Evolutionary conservation across 2,113 vertebrate species (phyloP), one percentile per base, ranked within the genome.

Genomic region (Elanoides forficatus): DNA sequence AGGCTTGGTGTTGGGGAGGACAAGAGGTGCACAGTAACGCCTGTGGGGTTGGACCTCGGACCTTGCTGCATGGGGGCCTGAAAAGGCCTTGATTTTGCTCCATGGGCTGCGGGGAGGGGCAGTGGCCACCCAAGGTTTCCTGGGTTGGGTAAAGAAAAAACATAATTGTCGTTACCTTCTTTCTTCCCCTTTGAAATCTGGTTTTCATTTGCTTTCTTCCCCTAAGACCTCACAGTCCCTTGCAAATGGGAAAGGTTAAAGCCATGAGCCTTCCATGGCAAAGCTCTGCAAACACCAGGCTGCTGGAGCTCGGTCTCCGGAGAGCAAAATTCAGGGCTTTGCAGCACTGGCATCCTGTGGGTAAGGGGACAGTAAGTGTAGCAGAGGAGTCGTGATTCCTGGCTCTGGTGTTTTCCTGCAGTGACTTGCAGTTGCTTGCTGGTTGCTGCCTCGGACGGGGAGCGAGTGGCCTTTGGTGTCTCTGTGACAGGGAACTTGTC

Each of bases 171-270:
- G 1, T 53, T 43, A 17, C 48, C 25, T 48, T 9, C 21, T 42
- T 14, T 66, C 45, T 43, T 10, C 29, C 21, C 15, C 68, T 38
- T 56, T 25, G n/a, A 56, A 55, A 23, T 15, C 1, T 15, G 48
- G 1, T 47, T 76, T 56, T 52, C 7, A 10, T 80, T 55, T 63
- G 8, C 17, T 32, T 40, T 9, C 32, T 38, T 63, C 14, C 23
- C 60, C 20, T 22, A 2, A 70, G 36, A 3, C 38, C 19, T 45
- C 43, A 8, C 32, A 59, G 27, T 18, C n/a, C 40, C 45, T 38
- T 0, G 6, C 25, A 6, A 30, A 4, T 0, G 34, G 60, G n/a
- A 17, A 10, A 7, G 59, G 50, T 2, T n/a, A 2, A 18, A 34
- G 65, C 59, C 0, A 0, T 15, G 55, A 72, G 30, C 50, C 20